Conservation (phyloP, 2,113 vertebrate genomes). For the Prolemur simus region DNA sequence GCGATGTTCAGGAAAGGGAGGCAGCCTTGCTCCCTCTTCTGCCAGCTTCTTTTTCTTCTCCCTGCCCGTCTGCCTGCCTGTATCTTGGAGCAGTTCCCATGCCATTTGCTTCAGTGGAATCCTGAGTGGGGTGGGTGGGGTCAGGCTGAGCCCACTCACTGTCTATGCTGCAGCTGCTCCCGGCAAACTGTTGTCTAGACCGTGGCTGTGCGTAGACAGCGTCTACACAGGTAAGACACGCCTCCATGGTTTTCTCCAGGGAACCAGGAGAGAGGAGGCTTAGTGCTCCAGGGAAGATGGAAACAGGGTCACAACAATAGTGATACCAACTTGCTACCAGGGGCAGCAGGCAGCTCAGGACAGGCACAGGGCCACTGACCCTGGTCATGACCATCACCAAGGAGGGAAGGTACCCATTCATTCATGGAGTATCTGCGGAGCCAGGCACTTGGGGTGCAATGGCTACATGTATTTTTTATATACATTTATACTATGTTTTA, state of each 20-base stretch:
- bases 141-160: constrained; percentile 55
- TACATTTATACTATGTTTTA: too few species aligned
- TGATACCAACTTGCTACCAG: background rate
- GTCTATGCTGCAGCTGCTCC: constrained; percentile 51
- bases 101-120: constrained; percentile 38
- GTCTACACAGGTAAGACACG: background rate
- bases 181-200: constrained; percentile 69
- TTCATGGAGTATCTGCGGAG: background rate
- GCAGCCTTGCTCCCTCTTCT: background rate
- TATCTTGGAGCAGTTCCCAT: constrained; percentile 48
- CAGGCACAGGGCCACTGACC: background rate
- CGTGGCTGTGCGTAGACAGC: background rate
- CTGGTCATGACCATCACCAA: background rate
- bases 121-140: constrained; percentile 38
- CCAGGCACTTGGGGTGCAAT: background rate
- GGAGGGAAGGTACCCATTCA: background rate
- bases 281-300: background rate
- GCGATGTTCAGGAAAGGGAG: constrained; percentile 52
- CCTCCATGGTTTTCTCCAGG: constrained; percentile 2
- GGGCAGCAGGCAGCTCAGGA: background rate
- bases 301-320: background rate
- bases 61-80: constrained; percentile 21
- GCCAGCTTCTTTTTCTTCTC: constrained; percentile 43
- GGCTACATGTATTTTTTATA: background rate
- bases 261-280: constrained; percentile 15